These are phyloP conservation scores for Cepaea nemoralis DNA, from an alignment of 1,140 invertebrate species.

Conservation along the genomic window DNA sequence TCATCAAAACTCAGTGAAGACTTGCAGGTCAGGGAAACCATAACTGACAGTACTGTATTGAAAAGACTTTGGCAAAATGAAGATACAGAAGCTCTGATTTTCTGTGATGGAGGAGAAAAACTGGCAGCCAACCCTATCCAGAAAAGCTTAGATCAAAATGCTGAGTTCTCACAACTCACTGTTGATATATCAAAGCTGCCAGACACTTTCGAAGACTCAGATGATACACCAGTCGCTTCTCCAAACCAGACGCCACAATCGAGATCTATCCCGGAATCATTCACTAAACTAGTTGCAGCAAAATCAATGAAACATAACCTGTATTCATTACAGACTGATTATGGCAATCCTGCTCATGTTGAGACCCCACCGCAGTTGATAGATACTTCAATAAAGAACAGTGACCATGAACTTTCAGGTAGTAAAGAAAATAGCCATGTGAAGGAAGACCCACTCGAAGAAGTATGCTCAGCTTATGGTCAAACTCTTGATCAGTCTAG, in stretches of 20 bases:
- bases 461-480: too few relatives aligned
- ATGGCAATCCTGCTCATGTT: not conserved
- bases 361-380: not conserved
- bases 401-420: not conserved
- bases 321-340: not conserved
- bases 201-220: constrained; percentile 8
- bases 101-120: not conserved
- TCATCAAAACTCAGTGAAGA: not conserved
- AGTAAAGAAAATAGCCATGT: too few relatives aligned
- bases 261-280: not conserved
- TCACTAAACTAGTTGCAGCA: not conserved
- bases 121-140: not conserved
- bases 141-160: not conserved
- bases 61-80: not conserved
- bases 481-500: too few relatives aligned
- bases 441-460: too few relatives aligned
- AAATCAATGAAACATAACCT: not conserved
- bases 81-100: not conserved
- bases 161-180: not conserved
- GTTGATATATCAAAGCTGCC: not conserved
- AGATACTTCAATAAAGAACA: not conserved
- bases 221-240: constrained; percentile 28
- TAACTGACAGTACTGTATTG: not conserved
- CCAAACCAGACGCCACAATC: constrained; percentile 7
- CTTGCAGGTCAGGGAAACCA: not conserved